phyloP scores from a whole-genome alignment of 1,140 invertebrate species.

The Drosophila saltans region DNA sequence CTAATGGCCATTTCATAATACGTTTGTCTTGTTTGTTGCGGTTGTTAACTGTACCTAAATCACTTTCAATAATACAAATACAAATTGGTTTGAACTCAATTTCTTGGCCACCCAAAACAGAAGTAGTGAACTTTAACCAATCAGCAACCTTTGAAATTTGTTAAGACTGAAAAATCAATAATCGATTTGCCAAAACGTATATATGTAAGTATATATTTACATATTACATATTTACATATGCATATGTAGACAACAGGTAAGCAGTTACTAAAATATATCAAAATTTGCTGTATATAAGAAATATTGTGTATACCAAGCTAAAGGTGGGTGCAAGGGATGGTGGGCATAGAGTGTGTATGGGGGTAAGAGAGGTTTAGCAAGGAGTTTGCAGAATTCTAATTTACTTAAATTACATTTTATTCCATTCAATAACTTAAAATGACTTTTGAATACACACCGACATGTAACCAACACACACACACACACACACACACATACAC shows the following conservation, averaged over 20 bases:
- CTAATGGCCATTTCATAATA: too few relatives aligned
- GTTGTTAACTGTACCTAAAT: background rate
- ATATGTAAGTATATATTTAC: constrained; percentile 9
- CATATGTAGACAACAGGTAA: constrained; percentile 10
- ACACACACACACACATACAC: background rate
- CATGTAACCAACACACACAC: constrained; percentile 37
- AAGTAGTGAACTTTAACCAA: constrained; percentile 8
- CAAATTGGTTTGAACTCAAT: background rate
- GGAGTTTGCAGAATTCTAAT: constrained; percentile 60
- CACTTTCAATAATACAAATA: constrained; percentile 1
- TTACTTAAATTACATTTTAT: constrained; percentile 82
- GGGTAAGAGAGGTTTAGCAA: background rate
- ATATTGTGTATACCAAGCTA: constrained; percentile 6
- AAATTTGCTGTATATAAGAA: background rate
- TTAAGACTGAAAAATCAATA: constrained; percentile 62
- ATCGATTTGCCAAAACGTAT: constrained; percentile 51
- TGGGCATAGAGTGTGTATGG: too few relatives aligned
- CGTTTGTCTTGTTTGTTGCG: background rate
- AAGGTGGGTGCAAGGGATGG: background rate
- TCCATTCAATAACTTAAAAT: constrained; percentile 81
- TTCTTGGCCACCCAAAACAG: background rate
- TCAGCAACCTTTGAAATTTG: constrained; percentile 53
- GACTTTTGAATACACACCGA: constrained; percentile 71
- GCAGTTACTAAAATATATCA: background rate
- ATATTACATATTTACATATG: constrained; percentile 6